phyloP scores from a whole-genome alignment of 2,113 vertebrate species.

The Pipra filicauda region DNA sequence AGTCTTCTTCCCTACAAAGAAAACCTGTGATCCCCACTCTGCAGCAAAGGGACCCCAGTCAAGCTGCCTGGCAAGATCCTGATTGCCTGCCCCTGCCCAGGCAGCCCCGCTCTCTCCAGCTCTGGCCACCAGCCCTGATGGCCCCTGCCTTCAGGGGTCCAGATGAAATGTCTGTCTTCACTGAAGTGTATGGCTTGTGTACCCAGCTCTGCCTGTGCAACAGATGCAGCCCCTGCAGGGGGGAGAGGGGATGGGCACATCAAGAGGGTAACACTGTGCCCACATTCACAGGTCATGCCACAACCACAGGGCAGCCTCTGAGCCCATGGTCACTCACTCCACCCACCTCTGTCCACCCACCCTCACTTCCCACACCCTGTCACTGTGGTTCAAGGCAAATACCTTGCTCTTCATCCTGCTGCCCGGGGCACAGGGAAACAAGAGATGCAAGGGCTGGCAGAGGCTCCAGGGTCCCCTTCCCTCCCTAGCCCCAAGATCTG shows the following conservation, averaged over 20 bases:
- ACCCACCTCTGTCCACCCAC: background rate
- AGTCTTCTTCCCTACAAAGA: background rate
- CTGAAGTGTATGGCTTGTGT: accelerated
- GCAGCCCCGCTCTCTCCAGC: accelerated
- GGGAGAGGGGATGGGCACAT: accelerated
- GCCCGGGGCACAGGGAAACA: accelerated
- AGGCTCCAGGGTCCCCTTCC: accelerated
- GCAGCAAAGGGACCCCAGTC: background rate
- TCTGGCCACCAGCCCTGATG: background rate
- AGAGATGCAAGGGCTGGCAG: accelerated
- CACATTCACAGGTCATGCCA: no score
- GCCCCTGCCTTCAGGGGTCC: accelerated
- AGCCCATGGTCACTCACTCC: background rate
- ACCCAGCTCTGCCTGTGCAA: background rate
- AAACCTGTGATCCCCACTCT: background rate
- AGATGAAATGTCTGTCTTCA: accelerated
- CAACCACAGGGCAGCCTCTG: accelerated
- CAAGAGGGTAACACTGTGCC: accelerated
- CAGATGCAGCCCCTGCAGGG: background rate
- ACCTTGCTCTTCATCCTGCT: accelerated
- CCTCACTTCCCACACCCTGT: background rate
- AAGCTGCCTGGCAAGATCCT: background rate
- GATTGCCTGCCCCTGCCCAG: background rate
- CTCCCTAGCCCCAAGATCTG: background rate
- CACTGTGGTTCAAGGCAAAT: background rate